Conservation (phyloP, 2,113 vertebrate species). For the Lathamus discolor region DNA sequence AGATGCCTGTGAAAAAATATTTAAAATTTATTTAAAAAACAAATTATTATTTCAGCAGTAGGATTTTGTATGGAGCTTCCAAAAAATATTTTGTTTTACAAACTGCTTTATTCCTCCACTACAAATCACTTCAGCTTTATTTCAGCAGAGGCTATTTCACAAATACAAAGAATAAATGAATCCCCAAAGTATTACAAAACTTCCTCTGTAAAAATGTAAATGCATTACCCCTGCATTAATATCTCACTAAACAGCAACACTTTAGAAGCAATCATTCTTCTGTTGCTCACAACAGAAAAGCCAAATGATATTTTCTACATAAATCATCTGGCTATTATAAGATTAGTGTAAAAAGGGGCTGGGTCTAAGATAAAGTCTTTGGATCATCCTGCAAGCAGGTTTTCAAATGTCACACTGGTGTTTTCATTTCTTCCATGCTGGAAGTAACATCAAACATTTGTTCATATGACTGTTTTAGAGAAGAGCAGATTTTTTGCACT, state of each 20-base stretch:
- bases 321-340: slow-evolving; percentile 38
- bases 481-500: neutral
- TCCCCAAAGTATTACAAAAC: slow-evolving; percentile 61
- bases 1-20: neutral
- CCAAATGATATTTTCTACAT: slow-evolving; percentile 26
- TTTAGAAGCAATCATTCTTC: slow-evolving; percentile 58
- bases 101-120: slow-evolving; percentile 1
- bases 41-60: neutral
- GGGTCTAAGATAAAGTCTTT: slow-evolving; percentile 39
- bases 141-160: slow-evolving; percentile 31
- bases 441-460: neutral
- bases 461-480: neutral
- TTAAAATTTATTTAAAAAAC: neutral
- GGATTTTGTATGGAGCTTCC: neutral
- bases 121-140: slow-evolving; percentile 41
- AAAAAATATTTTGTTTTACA: neutral
- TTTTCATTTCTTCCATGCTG: neutral
- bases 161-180: slow-evolving; percentile 61
- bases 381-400: slow-evolving; percentile 22
- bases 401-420: neutral
- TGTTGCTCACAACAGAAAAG: slow-evolving; percentile 32
- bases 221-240: slow-evolving; percentile 67
- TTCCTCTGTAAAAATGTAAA: slow-evolving; percentile 56
- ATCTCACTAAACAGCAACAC: slow-evolving; percentile 56
- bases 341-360: slow-evolving; percentile 14